These are phyloP conservation scores for Nyctalus aviator DNA, from an alignment of 2,797 vertebrate genomes.

Conservation along the genomic window DNA sequence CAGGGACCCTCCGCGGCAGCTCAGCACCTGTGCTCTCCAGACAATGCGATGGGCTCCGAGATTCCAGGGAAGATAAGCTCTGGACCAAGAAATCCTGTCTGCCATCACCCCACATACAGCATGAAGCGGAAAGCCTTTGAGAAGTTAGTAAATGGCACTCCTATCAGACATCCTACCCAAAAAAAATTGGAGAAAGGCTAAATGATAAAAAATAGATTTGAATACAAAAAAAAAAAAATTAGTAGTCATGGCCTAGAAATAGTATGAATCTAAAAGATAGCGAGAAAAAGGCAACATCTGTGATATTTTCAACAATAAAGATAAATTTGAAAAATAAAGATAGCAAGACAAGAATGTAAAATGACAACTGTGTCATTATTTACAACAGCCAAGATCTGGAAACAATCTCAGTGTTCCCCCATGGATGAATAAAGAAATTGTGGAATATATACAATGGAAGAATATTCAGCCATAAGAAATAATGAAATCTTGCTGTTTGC, in stretches of 20 bases:
- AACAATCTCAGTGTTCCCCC: background rate
- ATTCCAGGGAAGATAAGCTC: background rate
- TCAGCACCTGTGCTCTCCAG: constrained; percentile 57
- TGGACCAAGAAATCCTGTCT: background rate
- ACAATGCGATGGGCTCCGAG: constrained; percentile 48
- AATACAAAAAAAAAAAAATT: background rate
- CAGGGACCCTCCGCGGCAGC: background rate
- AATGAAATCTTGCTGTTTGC: background rate
- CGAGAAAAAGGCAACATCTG: constrained; percentile 1
- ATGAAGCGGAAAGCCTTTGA: background rate
- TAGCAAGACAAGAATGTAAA: constrained; percentile 14
- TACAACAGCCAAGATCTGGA: background rate
- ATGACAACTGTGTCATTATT: background rate
- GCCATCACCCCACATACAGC: background rate
- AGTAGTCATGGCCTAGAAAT: background rate
- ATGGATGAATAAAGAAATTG: background rate
- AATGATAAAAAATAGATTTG: constrained; percentile 21
- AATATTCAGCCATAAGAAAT: background rate
- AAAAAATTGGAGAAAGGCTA: background rate
- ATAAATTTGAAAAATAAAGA: background rate
- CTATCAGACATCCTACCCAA: background rate
- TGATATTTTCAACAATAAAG: too few species aligned
- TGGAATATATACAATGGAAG: background rate
- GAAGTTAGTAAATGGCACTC: background rate
- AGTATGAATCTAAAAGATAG: background rate